Base-by-base conservation (phyloP, 1,140 invertebrate genomes). In the Littorina saxatilis region DNA sequence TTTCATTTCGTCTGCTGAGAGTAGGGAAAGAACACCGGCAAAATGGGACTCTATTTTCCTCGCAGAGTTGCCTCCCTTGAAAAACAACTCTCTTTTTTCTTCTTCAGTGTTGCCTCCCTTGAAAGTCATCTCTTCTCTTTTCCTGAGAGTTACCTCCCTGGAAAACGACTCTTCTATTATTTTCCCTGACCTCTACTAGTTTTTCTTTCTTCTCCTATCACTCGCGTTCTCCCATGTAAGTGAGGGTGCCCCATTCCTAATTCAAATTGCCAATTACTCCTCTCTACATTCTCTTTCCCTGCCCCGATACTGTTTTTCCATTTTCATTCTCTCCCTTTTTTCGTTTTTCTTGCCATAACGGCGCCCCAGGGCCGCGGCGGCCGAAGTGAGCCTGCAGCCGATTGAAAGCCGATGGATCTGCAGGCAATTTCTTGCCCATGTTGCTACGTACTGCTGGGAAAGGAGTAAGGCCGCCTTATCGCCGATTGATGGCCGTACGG, bases 181-280 rank as follows among this genome's bases (percentile, higher is more conserved):
- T 61, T 23, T 23, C 58, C 58, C 58, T 61, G 58, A 61, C 58
- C 58, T 61, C 27, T 23, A 52, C 50, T 52, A 13, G 11, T 61
- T 23, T 23, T n/a, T 23, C 58, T 23, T 23, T 61, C 58, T 47
- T 47, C 43, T 47, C 17, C 43, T n/a, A 29, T 29, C 58, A 5
- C 58, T 23, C 23, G 58, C 58, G 11, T 52, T 52, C 58, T 61
- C 9, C 4, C 7, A n/a, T 61, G 58, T 61, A 61, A 29, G 58
- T 29, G 27, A 61, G 58, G 58, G 27, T 23, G 43, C 43, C 27
- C 58, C 58, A 61, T 61, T 61, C 58, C 58, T 61, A 61, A 61
- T 61, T 61, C 58, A 61, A 61, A 61, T 61, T 61, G 58, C 58
- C 58, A 61, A 61, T 61, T 61, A 61, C 58, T 61, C 58, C 58